phyloP scores from a whole-genome alignment of 2,113 vertebrate species.

The Saguinus midas region DNA sequence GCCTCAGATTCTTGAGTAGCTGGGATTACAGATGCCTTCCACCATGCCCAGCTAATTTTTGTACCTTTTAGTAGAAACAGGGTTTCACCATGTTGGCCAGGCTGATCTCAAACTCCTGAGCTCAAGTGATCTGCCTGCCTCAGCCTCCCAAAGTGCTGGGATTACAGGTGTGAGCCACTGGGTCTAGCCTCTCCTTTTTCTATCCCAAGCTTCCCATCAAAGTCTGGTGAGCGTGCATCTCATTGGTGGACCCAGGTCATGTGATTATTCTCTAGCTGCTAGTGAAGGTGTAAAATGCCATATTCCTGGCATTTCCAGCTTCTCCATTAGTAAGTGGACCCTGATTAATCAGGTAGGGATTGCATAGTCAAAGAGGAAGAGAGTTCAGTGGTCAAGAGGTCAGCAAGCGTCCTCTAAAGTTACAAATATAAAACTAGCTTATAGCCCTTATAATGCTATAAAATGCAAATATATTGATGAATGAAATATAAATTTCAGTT shows the following conservation, averaged over 20 bases:
- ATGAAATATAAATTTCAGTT: background rate
- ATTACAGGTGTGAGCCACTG: no score
- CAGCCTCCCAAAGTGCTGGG: no score
- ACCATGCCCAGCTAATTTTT: no score
- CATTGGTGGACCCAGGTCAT: background rate
- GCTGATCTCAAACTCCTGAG: no score
- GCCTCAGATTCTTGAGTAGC: no score
- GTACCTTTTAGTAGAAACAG: no score
- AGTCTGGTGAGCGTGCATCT: background rate
- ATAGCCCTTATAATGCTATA: background rate
- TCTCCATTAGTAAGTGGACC: background rate
- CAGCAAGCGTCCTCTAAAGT: background rate
- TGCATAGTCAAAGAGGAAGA: background rate
- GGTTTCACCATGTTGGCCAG: no score
- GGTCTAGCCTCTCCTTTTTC: background rate
- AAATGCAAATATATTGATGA: background rate
- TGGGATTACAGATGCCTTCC: no score
- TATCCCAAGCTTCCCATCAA: background rate
- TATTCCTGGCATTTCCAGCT: background rate
- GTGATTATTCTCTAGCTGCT: slow-evolving; percentile 5
- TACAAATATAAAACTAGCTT: background rate
- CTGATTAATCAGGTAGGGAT: background rate
- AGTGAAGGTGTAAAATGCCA: background rate
- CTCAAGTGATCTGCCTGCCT: no score
- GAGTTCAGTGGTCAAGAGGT: background rate